Conservation (phyloP, 2,797 vertebrate genomes). For the Neosilurus mollespiculum region DNA sequence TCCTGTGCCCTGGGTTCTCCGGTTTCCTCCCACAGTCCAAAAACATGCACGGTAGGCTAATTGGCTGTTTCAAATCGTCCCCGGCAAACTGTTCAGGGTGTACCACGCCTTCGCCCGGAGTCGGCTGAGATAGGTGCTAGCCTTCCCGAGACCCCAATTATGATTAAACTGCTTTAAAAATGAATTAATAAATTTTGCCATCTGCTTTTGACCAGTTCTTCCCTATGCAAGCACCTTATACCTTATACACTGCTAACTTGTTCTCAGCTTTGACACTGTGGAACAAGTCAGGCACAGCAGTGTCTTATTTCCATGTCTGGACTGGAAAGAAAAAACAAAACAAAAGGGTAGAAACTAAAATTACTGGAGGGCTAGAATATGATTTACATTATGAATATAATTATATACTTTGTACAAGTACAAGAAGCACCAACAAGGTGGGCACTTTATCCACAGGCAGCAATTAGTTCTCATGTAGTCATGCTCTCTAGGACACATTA, state of each 20-base stretch:
- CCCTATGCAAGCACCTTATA: background rate
- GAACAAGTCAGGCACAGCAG: background rate
- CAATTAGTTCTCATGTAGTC: constrained; percentile 45
- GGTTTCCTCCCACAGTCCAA: no score
- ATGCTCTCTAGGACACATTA: constrained; percentile 56
- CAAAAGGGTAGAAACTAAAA: background rate
- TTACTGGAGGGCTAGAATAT: background rate
- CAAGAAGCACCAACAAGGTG: background rate
- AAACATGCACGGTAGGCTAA: no score
- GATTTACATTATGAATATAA: background rate
- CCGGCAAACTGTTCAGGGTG: no score
- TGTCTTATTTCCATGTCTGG: background rate
- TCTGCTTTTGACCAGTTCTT: background rate
- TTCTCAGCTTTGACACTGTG: background rate
- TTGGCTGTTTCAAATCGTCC: no score
- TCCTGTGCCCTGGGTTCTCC: no score
- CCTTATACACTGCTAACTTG: background rate
- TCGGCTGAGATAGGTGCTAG: no score
- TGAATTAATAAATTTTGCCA: background rate
- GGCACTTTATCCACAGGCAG: constrained; percentile 37
- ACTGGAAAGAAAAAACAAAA: background rate
- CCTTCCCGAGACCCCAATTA: no score
- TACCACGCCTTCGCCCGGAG: no score
- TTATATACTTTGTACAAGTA: background rate
- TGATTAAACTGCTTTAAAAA: no score